Evolutionary conservation across 2,113 vertebrate genomes (phyloP).

Genomic region (Euleptes europaea): DNA sequence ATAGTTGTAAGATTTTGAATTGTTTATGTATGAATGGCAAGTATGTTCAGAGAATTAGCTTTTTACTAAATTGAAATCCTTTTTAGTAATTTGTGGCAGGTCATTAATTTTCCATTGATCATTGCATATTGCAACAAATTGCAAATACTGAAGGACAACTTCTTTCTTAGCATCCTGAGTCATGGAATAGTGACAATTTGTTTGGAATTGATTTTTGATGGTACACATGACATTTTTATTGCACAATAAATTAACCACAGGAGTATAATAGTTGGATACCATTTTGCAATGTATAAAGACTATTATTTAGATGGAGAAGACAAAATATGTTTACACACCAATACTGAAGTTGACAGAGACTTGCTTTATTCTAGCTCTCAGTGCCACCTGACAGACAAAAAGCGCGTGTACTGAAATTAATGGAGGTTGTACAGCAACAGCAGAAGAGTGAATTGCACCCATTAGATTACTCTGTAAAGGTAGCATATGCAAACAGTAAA

Average conservation of each 20-base stretch:
- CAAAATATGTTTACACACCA: conserved; percentile 29
- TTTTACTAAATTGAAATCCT: neutral
- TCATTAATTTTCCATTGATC: neutral
- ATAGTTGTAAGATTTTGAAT: conserved; percentile 33
- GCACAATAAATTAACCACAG: conserved; percentile 29
- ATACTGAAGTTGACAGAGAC: conserved; percentile 8
- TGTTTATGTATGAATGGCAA: conserved; percentile 31
- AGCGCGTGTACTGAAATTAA: neutral
- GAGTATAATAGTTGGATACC: conserved; percentile 28
- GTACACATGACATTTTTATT: neutral
- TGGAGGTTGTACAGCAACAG: neutral
- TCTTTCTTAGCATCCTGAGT: conserved; percentile 21
- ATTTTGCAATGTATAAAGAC: conserved; percentile 21
- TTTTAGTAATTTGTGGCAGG: neutral
- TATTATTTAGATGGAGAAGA: conserved; percentile 32
- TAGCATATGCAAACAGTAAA: neutral
- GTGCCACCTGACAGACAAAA: conserved; percentile 6
- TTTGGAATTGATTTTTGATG: conserved; percentile 11
- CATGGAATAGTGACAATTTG: conserved; percentile 2
- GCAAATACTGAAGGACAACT: conserved; percentile 11
- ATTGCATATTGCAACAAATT: neutral
- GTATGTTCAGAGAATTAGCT: conserved; percentile 11
- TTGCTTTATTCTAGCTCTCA: conserved; percentile 20
- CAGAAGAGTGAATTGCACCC: neutral
- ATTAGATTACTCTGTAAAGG: neutral